phyloP scores from a whole-genome alignment of 2,888 invertebrate genomes.

The Hybos culiciformis region DNA sequence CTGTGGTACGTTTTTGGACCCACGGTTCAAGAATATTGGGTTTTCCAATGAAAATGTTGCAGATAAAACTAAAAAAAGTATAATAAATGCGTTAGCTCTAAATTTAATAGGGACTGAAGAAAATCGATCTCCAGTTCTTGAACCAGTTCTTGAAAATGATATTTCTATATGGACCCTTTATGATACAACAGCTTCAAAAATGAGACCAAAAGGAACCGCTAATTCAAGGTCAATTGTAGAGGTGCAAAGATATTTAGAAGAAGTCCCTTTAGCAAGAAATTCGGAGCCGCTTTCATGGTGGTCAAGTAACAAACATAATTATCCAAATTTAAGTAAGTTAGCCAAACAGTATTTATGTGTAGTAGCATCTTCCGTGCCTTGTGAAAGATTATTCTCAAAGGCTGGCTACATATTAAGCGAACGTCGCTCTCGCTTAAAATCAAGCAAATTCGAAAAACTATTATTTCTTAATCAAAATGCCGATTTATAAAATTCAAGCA shows the following conservation, averaged over 20 bases:
- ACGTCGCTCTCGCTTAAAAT: background rate
- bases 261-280: constrained; percentile 5
- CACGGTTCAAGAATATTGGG: background rate
- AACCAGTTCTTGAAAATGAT: background rate
- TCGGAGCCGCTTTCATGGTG: constrained; percentile 9
- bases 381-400: background rate
- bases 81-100: background rate
- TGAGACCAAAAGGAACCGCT: constrained; percentile 4
- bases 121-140: background rate
- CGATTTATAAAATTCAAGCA: too few species aligned
- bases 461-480: background rate
- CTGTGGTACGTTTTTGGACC: background rate
- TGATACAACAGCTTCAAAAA: constrained; percentile 2
- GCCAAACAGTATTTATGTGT: background rate
- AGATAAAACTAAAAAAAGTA: background rate
- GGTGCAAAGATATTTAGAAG: constrained; percentile 10
- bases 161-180: constrained; percentile 1
- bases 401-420: background rate
- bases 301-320: background rate
- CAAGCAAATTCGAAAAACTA: background rate
- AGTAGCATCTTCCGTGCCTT: background rate
- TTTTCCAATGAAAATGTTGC: background rate
- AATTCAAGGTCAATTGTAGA: constrained; percentile 7
- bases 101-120: background rate
- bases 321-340: background rate